Conservation (phyloP, 2,888 invertebrate species). For the Stomorhina lunata region DNA sequence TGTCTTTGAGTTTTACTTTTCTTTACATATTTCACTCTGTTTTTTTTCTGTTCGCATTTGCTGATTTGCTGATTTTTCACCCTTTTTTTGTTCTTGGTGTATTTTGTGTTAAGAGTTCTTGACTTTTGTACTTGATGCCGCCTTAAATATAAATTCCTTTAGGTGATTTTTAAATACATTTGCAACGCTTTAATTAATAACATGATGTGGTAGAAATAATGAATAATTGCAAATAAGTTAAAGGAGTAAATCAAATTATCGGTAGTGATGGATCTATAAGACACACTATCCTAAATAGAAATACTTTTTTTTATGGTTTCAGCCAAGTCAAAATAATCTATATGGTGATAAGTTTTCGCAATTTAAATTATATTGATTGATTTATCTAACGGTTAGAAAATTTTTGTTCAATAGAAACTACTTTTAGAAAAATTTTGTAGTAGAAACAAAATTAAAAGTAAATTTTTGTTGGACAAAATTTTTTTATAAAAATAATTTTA, state of each 20-base stretch:
- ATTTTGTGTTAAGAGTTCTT: constrained; percentile 59
- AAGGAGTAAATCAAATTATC: not conserved
- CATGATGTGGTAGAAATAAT: constrained; percentile 60
- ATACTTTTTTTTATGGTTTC: too few species aligned
- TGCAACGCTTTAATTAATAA: constrained; percentile 66
- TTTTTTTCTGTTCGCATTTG: constrained; percentile 32
- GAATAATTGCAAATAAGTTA: constrained; percentile 50
- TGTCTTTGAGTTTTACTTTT: constrained; percentile 16
- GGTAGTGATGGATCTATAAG: not conserved
- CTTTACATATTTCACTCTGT: not conserved
- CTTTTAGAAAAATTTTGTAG: too few species aligned
- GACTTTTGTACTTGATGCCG: constrained; percentile 64
- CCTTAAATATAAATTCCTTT: constrained; percentile 57
- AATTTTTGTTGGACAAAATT: too few species aligned
- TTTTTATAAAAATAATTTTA: too few species aligned
- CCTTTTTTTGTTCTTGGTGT: constrained; percentile 31
- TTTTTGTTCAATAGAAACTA: too few species aligned
- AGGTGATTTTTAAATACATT: constrained; percentile 57
- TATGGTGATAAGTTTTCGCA: too few species aligned
- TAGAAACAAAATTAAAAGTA: too few species aligned
- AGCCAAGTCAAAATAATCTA: too few species aligned
- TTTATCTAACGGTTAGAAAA: too few species aligned
- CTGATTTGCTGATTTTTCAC: constrained; percentile 49
- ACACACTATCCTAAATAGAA: not conserved
- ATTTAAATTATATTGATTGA: too few species aligned